Conservation (phyloP, 2,888 invertebrate species). For the Willowsia nigromaculata region DNA sequence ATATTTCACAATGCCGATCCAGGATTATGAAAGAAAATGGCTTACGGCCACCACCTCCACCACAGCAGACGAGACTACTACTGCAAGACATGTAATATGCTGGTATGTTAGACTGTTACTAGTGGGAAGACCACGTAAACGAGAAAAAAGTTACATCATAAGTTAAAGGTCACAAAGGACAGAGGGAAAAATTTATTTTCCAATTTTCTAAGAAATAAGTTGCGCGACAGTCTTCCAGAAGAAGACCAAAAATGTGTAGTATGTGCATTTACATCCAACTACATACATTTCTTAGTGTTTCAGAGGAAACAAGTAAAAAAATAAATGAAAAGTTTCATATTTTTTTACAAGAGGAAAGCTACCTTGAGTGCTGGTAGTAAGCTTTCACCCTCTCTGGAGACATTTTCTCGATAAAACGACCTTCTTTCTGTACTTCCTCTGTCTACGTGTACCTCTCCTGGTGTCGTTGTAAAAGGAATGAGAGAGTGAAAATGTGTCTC, state of each 20-base stretch:
- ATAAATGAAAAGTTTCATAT: conserved; percentile 18
- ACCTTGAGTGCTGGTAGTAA: neutral
- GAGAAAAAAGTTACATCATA: conserved; percentile 37
- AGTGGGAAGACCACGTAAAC: neutral
- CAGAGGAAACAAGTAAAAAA: neutral
- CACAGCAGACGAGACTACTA: neutral
- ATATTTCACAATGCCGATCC: conserved; percentile 17
- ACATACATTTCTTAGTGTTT: neutral
- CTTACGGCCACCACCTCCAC: neutral
- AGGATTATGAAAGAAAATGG: conserved; percentile 34
- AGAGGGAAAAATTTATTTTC: conserved; percentile 43
- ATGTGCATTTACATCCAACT: neutral
- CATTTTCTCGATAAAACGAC: neutral
- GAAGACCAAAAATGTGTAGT: neutral
- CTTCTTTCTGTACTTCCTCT: neutral
- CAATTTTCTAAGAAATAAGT: conserved; percentile 55
- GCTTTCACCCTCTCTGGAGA: neutral
- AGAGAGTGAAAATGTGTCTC: neutral
- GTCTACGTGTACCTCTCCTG: neutral
- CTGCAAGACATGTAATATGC: neutral
- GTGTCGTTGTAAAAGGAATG: neutral
- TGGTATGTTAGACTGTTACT: too few relatives aligned
- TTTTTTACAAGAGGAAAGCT: neutral
- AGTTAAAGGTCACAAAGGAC: conserved; percentile 53
- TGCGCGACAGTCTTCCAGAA: neutral